phyloP scores from a whole-genome alignment of 2,113 vertebrate species.

The Petrocephalus zakoni region DNA sequence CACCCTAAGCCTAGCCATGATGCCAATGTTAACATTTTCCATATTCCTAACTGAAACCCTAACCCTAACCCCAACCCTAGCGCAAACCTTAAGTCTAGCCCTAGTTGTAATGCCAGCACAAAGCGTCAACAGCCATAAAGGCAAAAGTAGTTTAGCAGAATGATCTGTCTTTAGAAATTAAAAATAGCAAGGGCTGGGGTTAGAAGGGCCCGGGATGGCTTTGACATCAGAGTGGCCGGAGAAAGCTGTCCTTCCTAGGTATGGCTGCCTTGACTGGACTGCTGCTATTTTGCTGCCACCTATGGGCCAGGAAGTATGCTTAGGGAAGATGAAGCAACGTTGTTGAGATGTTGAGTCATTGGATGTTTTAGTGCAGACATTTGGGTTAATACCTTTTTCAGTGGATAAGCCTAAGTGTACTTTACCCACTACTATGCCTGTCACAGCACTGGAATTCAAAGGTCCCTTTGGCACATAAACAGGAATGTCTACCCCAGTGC shows the following conservation, averaged over 20 bases:
- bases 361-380: not conserved
- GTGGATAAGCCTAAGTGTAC: not conserved
- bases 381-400: not conserved
- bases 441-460: not conserved
- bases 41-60: not conserved
- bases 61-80: not conserved
- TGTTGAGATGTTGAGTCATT: not conserved
- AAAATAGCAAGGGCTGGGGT: constrained; percentile 23
- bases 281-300: constrained; percentile 47
- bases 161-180: constrained; percentile 33
- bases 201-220: not conserved
- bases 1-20: not conserved
- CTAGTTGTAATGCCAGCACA: not conserved
- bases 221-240: constrained; percentile 9
- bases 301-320: constrained; percentile 33
- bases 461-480: not conserved
- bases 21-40: not conserved
- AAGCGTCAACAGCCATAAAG: constrained; percentile 5
- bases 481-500: not conserved
- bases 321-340: not conserved
- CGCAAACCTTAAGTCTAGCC: not conserved
- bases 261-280: not conserved
- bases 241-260: not conserved
- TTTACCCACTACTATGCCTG: not conserved
- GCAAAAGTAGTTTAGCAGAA: constrained; percentile 31